These are phyloP conservation scores for Podotricha telesiphe DNA, from an alignment of 2,888 invertebrate species.

Conservation along the genomic window DNA sequence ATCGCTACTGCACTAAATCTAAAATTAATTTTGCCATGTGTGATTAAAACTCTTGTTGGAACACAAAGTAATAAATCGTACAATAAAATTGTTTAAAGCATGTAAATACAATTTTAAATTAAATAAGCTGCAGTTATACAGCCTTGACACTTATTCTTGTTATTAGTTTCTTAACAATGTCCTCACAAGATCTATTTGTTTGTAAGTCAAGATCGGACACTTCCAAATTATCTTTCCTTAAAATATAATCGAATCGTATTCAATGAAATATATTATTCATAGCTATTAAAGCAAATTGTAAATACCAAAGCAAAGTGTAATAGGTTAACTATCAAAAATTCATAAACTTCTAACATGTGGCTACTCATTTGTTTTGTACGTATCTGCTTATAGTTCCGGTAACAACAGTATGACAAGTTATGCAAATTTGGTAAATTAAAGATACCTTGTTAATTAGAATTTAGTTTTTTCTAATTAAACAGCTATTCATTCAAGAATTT, in stretches of 20 bases:
- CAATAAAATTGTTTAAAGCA: background rate
- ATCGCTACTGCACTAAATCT: slow-evolving; percentile 25
- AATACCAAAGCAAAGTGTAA: background rate
- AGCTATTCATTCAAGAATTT: background rate
- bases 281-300: background rate
- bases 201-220: slow-evolving; percentile 2
- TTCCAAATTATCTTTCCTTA: background rate
- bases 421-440: background rate
- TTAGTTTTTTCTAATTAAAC: background rate
- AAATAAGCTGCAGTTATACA: background rate
- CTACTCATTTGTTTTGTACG: background rate
- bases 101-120: background rate
- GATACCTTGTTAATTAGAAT: background rate
- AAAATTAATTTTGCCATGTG: slow-evolving; percentile 24
- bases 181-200: background rate
- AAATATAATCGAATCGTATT: background rate
- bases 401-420: background rate
- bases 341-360: background rate
- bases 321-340: background rate
- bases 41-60: slow-evolving; percentile 17
- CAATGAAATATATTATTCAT: background rate
- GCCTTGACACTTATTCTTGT: background rate
- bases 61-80: slow-evolving; percentile 7
- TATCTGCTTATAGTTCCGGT: background rate
- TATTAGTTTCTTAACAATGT: background rate